Conservation (phyloP, 2,113 vertebrate species). For the Oncorhynchus masou region DNA sequence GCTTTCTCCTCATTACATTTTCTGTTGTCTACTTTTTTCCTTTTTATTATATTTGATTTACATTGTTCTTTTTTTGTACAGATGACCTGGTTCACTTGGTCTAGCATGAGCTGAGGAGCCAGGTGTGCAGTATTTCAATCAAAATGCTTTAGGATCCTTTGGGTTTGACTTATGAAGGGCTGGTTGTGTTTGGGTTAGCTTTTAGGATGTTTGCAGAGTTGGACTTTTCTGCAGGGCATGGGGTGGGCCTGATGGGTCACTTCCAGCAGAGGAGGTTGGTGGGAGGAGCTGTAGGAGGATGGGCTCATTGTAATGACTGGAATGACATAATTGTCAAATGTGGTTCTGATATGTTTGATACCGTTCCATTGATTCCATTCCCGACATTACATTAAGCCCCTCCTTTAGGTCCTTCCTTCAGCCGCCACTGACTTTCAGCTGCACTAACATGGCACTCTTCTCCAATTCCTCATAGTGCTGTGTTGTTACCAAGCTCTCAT, state of each 20-base stretch:
- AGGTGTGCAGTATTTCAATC: constrained; percentile 37
- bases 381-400: no score
- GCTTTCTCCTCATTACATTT: constrained; percentile 35
- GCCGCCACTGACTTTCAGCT: background rate
- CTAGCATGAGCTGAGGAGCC: constrained; percentile 28
- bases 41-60: constrained; percentile 16
- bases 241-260: background rate
- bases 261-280: background rate
- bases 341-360: no score
- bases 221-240: background rate
- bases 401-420: no score
- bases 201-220: background rate
- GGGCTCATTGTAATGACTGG: no score
- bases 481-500: constrained; percentile 16
- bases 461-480: constrained; percentile 15
- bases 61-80: constrained; percentile 28
- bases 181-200: constrained; percentile 29
- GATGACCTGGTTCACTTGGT: constrained; percentile 29
- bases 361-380: no score
- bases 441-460: constrained; percentile 2
- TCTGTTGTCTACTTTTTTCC: constrained; percentile 13
- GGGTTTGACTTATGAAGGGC: constrained; percentile 39
- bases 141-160: constrained; percentile 38
- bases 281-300: no score
- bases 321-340: no score